Conservation (phyloP, 2,888 invertebrate genomes). For the Shargacucullia verbasci region DNA sequence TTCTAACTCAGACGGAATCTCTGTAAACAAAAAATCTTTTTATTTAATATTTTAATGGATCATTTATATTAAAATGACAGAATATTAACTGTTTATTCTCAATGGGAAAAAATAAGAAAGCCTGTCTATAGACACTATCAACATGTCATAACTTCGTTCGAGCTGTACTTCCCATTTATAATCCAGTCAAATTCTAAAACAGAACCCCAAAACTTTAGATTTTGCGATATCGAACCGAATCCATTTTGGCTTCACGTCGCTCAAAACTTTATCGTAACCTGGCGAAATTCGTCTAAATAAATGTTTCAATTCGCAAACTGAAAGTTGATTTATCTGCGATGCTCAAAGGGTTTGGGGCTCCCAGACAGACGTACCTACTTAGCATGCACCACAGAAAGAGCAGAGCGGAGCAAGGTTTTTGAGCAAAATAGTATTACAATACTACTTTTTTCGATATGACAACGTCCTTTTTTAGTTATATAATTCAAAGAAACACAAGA, state of each 20-base stretch:
- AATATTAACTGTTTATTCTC: too few species aligned
- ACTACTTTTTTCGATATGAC: too few species aligned
- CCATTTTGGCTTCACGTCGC: conserved; percentile 17
- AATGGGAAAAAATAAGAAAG: too few species aligned
- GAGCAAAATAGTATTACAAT: too few species aligned
- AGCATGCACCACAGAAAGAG: background rate
- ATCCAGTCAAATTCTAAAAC: conserved; percentile 11
- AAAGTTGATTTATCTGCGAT: conserved; percentile 45
- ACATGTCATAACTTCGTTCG: background rate
- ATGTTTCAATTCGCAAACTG: conserved; percentile 43
- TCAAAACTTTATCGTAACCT: conserved; percentile 30
- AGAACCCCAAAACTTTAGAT: conserved; percentile 25
- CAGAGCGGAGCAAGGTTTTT: background rate
- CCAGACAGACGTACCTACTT: conserved; percentile 8
- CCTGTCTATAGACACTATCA: too few species aligned
- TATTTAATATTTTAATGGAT: too few species aligned
- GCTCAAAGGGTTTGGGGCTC: conserved; percentile 33
- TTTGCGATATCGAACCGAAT: conserved; percentile 17
- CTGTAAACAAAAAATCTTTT: too few species aligned
- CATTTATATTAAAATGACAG: too few species aligned
- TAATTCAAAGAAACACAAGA: too few species aligned
- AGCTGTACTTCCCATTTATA: conserved; percentile 12
- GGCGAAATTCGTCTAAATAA: conserved; percentile 31
- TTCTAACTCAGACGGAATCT: too few species aligned
- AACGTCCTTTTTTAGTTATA: too few species aligned